Base-by-base conservation (phyloP, 2,888 invertebrate species). In the Myopa testacea region DNA sequence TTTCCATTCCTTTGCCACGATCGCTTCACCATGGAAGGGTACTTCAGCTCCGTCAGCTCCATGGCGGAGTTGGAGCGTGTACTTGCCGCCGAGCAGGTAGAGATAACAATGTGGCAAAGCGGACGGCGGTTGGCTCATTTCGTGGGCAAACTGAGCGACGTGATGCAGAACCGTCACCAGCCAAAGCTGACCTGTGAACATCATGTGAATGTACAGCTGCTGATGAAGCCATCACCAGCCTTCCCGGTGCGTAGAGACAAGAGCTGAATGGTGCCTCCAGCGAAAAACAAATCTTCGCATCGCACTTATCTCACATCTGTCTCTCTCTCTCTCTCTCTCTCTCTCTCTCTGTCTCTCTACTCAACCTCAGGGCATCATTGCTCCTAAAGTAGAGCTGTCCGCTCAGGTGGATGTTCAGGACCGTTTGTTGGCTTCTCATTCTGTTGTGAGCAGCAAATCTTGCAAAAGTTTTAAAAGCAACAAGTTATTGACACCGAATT, bases 1-100 rank as follows among this genome's bases (percentile, higher is more conserved):
- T 89, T 89, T 78, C 89, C 89, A 0, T 81, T 89, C 77, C 83
- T 89, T 3, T 88, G 86, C 65, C 89, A 89, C 70, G 89, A 89
- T 45, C 82, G 83, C 3, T 89, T 87, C 63, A 82, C 81, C 34
- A 88, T 89, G 84, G 87, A 89, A 40, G 89, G 89, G 1, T 89
- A 87, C 75, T 89, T 89, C 37, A 87, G 85, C 78, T 83, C 83
- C 1, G 84, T 86, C 0, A 78, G 80, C 4, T 85, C 84, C 3
- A 68, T 87, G 76, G 81, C 81, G 0, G 82, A 87, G 12, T 80
- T 89, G 79, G 86, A 86, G 26, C 81, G 84, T 0, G 80, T 85
- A 3, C 79, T 89, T 4, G 82, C 81, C 4, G 82, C 83, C 0
- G 89, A 89, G 78, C 80, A 81, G 55, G 77, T 89, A 50, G 88